phyloP scores from a whole-genome alignment of 2,113 vertebrate genomes.

The Halichoerus grypus region DNA sequence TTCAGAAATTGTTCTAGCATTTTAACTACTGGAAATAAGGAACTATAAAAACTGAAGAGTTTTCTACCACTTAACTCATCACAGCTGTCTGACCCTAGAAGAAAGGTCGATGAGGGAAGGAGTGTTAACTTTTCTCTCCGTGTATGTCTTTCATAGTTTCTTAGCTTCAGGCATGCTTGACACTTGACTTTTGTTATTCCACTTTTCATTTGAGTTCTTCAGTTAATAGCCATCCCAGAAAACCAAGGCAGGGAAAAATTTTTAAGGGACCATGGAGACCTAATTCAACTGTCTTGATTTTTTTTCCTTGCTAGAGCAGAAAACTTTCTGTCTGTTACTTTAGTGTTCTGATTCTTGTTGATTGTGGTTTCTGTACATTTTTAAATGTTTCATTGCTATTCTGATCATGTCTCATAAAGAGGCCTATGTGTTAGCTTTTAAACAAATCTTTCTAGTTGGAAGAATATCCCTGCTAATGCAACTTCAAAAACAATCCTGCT shows the following conservation, averaged over 20 bases:
- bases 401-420: neutral
- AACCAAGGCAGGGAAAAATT: neutral
- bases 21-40: slow-evolving; percentile 14
- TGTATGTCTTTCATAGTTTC: neutral
- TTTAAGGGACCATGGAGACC: neutral
- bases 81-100: neutral
- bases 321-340: neutral
- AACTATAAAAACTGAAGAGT: neutral
- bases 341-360: slow-evolving; percentile 1
- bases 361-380: neutral
- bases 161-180: neutral
- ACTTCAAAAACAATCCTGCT: slow-evolving; percentile 16
- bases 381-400: slow-evolving; percentile 34
- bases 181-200: neutral
- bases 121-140: neutral
- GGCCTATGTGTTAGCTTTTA: slow-evolving; percentile 11
- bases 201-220: slow-evolving; percentile 14
- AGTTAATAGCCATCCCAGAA: neutral
- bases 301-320: neutral
- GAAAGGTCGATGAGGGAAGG: neutral
- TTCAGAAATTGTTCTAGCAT: neutral
- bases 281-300: neutral
- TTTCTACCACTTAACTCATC: neutral
- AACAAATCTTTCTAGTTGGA: slow-evolving; percentile 15
- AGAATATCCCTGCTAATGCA: slow-evolving; percentile 7